Percentiles rank a stretch among this genome's conserved stretches.
Evolutionary conservation across 2,888 invertebrate species (phyloP).

Genomic region (Amphipyra berbera): DNA sequence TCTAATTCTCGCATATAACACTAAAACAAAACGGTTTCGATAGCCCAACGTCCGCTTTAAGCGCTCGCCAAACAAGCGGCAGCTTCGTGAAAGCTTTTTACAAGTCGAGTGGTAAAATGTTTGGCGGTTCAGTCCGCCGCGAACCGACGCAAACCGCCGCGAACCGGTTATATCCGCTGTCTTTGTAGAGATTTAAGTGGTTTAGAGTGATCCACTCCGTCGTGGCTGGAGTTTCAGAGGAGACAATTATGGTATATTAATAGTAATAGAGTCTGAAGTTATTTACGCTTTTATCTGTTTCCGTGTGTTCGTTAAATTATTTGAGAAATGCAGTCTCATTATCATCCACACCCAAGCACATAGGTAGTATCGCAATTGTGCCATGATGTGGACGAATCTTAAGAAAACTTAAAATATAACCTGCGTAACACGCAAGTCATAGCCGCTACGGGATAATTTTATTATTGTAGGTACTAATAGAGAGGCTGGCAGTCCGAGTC

Average conservation of each 20-base stretch:
- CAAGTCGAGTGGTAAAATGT: constrained; percentile 42
- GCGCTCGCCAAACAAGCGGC: constrained; percentile 48
- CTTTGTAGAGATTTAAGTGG: constrained; percentile 44
- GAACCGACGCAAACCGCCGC: constrained; percentile 7
- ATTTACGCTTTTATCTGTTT: constrained; percentile 7
- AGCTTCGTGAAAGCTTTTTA: constrained; percentile 51
- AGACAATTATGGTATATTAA: constrained; percentile 37
- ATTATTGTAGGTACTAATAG: too few relatives aligned
- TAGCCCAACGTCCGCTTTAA: constrained; percentile 27
- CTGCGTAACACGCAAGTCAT: too few relatives aligned
- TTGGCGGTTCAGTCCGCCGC: constrained; percentile 18
- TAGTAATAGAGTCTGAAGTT: constrained; percentile 19
- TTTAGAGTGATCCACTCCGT: constrained; percentile 38
- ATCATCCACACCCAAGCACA: too few relatives aligned
- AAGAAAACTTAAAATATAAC: too few relatives aligned
- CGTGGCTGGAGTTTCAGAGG: constrained; percentile 4
- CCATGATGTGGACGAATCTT: too few relatives aligned
- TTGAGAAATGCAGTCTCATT: background rate
- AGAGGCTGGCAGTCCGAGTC: too few relatives aligned
- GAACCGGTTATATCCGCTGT: constrained; percentile 43
- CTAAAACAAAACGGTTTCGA: constrained; percentile 30
- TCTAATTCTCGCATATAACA: background rate
- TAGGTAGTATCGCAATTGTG: too few relatives aligned
- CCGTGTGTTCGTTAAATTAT: background rate
- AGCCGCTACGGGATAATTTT: too few relatives aligned